Evolutionary conservation across 2,888 invertebrate genomes (phyloP).

Genomic region (Lepidocyrtinus sp.): DNA sequence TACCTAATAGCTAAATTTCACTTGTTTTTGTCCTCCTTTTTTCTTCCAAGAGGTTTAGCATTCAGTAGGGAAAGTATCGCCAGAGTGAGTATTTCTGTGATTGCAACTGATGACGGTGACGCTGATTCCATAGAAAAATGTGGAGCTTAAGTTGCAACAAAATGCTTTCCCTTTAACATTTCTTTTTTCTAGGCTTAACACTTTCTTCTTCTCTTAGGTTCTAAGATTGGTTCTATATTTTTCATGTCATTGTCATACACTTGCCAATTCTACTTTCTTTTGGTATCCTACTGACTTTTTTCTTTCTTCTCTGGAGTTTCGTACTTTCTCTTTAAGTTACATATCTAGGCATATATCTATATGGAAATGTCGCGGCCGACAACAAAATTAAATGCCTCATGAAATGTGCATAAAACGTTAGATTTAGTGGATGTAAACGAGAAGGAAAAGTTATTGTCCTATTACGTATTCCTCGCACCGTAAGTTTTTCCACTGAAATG

Average conservation of each 20-base stretch:
- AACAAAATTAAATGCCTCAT: constrained; percentile 59
- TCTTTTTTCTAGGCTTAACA: not conserved
- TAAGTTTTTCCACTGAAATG: not conserved
- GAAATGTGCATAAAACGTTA: constrained; percentile 59
- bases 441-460: constrained; percentile 27
- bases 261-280: constrained; percentile 8
- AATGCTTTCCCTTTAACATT: not conserved
- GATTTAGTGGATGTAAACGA: constrained; percentile 49
- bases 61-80: not conserved
- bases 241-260: not conserved
- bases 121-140: not conserved
- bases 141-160: not conserved
- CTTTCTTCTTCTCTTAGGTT: not conserved
- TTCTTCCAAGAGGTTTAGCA: too few relatives aligned
- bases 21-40: too few relatives aligned
- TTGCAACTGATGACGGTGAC: not conserved
- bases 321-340: not conserved
- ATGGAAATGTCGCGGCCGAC: constrained; percentile 19
- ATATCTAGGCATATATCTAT: too few relatives aligned
- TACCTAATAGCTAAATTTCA: too few relatives aligned
- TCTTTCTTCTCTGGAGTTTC: not conserved
- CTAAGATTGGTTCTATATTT: not conserved
- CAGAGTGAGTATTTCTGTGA: not conserved
- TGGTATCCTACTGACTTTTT: not conserved
- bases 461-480: not conserved